Conservation (phyloP, 2,113 vertebrate genomes). For the Ameiurus melas region DNA sequence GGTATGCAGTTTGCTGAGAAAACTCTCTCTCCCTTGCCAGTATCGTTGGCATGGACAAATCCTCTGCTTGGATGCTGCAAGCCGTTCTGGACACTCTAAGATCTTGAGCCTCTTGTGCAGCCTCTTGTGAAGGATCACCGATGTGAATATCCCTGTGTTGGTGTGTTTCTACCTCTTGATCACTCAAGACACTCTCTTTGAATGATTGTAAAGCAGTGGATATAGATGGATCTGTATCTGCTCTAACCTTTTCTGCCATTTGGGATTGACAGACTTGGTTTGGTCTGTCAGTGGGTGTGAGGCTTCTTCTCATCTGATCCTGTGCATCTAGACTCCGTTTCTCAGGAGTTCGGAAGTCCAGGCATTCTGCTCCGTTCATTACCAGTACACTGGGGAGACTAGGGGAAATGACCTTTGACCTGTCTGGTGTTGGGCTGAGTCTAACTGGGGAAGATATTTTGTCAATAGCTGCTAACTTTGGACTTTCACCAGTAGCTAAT, state of each 20-base stretch:
- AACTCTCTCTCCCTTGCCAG: slow-evolving; percentile 62
- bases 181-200: slow-evolving; percentile 57
- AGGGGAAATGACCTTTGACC: slow-evolving; percentile 56
- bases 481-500: slow-evolving; percentile 49
- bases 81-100: slow-evolving; percentile 68
- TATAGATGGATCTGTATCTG: slow-evolving; percentile 64
- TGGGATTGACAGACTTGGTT: slow-evolving; percentile 60
- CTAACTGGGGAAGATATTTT: slow-evolving; percentile 53
- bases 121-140: slow-evolving; percentile 54
- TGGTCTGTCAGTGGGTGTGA: slow-evolving; percentile 57
- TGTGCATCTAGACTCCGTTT: slow-evolving; percentile 67
- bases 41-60: slow-evolving; percentile 73
- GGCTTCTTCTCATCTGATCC: slow-evolving; percentile 64
- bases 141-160: slow-evolving; percentile 56
- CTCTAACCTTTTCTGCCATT: slow-evolving; percentile 65
- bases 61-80: slow-evolving; percentile 71
- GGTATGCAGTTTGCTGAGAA: slow-evolving; percentile 58
- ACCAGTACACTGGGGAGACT: slow-evolving; percentile 72
- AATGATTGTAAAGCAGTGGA: slow-evolving; percentile 68
- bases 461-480: slow-evolving; percentile 52
- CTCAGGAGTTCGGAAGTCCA: slow-evolving; percentile 71
- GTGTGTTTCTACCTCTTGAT: slow-evolving; percentile 11
- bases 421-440: slow-evolving; percentile 60
- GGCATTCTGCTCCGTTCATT: slow-evolving; percentile 72
- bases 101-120: slow-evolving; percentile 62